These are phyloP conservation scores for Diplazon laetatorius DNA, from an alignment of 2,888 invertebrate species.

Conservation along the genomic window DNA sequence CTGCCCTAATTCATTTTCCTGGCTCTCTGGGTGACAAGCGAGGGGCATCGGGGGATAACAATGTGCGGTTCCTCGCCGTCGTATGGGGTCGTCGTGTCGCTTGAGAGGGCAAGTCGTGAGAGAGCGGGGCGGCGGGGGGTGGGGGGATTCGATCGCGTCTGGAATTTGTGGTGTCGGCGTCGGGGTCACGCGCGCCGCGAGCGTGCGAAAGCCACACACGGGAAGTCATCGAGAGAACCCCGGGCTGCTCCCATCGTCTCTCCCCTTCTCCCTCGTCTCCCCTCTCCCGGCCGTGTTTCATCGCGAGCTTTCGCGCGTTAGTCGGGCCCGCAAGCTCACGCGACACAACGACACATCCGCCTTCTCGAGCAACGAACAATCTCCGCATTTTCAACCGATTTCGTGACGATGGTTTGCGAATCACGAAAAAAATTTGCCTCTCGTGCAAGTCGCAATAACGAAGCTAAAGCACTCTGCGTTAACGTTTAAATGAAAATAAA, in stretches of 20 bases:
- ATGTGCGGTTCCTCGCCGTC: conserved; percentile 21
- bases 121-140: background rate
- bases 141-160: conserved; percentile 52
- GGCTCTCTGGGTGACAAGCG: background rate
- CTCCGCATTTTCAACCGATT: background rate
- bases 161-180: conserved; percentile 63
- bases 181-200: conserved; percentile 63
- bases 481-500: no score
- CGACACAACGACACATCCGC: background rate
- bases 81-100: conserved; percentile 41
- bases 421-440: background rate
- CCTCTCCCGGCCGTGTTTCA: background rate
- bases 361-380: background rate
- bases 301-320: background rate
- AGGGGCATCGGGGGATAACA: conserved; percentile 9
- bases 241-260: conserved; percentile 24
- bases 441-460: conserved; percentile 9
- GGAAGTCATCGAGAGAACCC: conserved; percentile 55
- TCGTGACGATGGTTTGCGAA: background rate
- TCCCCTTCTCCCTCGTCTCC: conserved; percentile 17
- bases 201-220: conserved; percentile 58
- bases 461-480: background rate
- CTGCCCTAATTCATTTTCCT: conserved; percentile 3
- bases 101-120: conserved; percentile 29
- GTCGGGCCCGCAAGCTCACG: no score